Percentiles rank a stretch among this genome's conserved stretches.
These are phyloP conservation scores for Paracanthobrama guichenoti DNA, from an alignment of 2,113 vertebrate species.

Conservation along the genomic window DNA sequence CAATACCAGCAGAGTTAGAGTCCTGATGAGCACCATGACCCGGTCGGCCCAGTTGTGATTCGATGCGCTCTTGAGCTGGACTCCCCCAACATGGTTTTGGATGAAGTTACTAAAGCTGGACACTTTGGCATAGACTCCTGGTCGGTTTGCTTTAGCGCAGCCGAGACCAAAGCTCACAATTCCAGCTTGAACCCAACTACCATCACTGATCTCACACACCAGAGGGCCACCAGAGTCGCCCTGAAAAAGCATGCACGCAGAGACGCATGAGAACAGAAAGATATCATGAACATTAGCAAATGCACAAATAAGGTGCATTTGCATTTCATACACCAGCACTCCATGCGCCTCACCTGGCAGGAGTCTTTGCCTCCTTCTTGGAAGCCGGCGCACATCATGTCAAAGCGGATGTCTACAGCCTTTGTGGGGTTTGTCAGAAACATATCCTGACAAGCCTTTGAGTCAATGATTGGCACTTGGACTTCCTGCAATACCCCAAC, in stretches of 20 bases:
- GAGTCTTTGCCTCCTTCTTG: slow-evolving; percentile 73
- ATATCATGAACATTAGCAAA: not conserved
- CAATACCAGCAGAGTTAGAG: slow-evolving; percentile 55
- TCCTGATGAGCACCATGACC: slow-evolving; percentile 49
- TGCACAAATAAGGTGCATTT: not conserved
- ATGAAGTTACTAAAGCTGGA: slow-evolving; percentile 70
- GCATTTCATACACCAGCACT: too few species aligned
- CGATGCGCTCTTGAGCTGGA: slow-evolving; percentile 65
- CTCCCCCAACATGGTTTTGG: slow-evolving; percentile 47
- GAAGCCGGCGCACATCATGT: slow-evolving; percentile 79
- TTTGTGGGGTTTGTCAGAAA: slow-evolving; percentile 57
- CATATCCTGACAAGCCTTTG: slow-evolving; percentile 71
- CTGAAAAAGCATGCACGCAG: slow-evolving; percentile 52
- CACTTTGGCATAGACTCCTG: slow-evolving; percentile 75
- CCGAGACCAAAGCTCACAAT: slow-evolving; percentile 78
- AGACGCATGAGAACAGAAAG: not conserved
- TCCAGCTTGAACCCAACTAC: slow-evolving; percentile 78
- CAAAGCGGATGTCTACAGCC: slow-evolving; percentile 65
- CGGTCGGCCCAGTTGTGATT: slow-evolving; percentile 45
- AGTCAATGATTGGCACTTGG: slow-evolving; percentile 73
- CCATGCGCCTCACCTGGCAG: slow-evolving; percentile 74
- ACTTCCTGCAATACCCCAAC: slow-evolving; percentile 73
- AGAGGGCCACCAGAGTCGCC: slow-evolving; percentile 80
- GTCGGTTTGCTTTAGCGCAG: slow-evolving; percentile 69
- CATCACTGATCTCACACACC: slow-evolving; percentile 69